Evolutionary conservation across 2,113 vertebrate genomes (phyloP).

Genomic region (Hassar affinis): DNA sequence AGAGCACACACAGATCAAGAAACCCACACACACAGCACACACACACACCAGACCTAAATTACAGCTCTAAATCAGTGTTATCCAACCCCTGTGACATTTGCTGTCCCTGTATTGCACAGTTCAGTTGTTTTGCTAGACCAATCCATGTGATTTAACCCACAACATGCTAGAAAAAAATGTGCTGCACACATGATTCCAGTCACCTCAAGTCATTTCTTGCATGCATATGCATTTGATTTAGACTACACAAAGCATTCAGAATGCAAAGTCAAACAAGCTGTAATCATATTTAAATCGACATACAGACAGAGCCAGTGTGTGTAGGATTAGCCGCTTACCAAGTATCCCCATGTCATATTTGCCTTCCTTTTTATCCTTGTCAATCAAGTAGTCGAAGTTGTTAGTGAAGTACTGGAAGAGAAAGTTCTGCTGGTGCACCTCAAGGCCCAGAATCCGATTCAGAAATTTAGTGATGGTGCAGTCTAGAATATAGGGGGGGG

Average conservation of each 20-base stretch:
- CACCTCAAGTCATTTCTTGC: background rate
- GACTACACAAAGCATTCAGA: background rate
- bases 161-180: background rate
- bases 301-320: background rate
- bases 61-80: background rate
- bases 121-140: background rate
- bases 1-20: background rate
- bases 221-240: background rate
- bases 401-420: slow-evolving; percentile 97
- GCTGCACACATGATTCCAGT: background rate
- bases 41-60: background rate
- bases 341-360: slow-evolving; percentile 99
- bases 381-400: slow-evolving; percentile 94
- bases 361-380: slow-evolving; percentile 94
- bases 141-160: background rate
- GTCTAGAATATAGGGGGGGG: slow-evolving; percentile 68
- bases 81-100: background rate
- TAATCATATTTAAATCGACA: background rate
- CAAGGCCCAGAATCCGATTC: slow-evolving; percentile 94
- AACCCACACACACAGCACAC: background rate
- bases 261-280: background rate
- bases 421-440: slow-evolving; percentile 93
- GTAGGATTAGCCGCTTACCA: slow-evolving; percentile 70
- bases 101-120: background rate
- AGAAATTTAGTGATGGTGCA: slow-evolving; percentile 97